Conservation (phyloP, 1,140 invertebrate species). For the Drosophila oshimai region DNA sequence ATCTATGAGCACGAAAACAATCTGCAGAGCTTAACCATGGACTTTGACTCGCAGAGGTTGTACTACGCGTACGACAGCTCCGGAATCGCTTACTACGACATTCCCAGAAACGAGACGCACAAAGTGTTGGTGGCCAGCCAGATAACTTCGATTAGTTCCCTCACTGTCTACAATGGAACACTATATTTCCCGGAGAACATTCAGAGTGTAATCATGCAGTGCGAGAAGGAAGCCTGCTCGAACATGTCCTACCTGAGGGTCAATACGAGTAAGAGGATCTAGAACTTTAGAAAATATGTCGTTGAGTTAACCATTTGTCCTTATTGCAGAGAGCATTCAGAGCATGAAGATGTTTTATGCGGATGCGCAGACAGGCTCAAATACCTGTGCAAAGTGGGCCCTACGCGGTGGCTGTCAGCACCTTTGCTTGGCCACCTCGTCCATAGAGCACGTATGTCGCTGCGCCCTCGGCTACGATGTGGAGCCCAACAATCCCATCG, state of each 20-base stretch:
- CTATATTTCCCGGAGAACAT: conserved; percentile 81
- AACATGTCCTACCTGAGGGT: conserved; percentile 79
- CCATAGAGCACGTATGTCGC: conserved; percentile 85
- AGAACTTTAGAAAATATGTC: no score
- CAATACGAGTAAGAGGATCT: conserved; percentile 84
- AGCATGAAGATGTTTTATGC: conserved; percentile 89
- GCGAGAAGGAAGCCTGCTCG: conserved; percentile 70
- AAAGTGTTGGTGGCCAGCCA: conserved; percentile 59
- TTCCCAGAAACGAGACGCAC: conserved; percentile 83
- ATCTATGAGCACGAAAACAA: conserved; percentile 59
- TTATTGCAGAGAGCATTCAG: conserved; percentile 84
- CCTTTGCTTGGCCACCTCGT: conserved; percentile 89
- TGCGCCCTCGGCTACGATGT: conserved; percentile 90
- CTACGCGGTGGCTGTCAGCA: conserved; percentile 88
- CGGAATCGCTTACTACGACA: conserved; percentile 87
- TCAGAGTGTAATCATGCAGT: conserved; percentile 74
- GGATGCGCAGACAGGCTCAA: conserved; percentile 84
- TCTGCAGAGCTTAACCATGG: conserved; percentile 85
- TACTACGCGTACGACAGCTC: conserved; percentile 88
- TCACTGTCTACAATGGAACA: conserved; percentile 77
- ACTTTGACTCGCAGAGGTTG: conserved; percentile 85
- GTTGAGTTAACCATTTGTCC: not conserved
- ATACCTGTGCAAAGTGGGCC: conserved; percentile 83
- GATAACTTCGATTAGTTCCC: conserved; percentile 70
- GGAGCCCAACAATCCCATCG: conserved; percentile 83